Evolutionary conservation across 2,888 invertebrate species (phyloP).

Genomic region (Drepanosiphum platanoidis): DNA sequence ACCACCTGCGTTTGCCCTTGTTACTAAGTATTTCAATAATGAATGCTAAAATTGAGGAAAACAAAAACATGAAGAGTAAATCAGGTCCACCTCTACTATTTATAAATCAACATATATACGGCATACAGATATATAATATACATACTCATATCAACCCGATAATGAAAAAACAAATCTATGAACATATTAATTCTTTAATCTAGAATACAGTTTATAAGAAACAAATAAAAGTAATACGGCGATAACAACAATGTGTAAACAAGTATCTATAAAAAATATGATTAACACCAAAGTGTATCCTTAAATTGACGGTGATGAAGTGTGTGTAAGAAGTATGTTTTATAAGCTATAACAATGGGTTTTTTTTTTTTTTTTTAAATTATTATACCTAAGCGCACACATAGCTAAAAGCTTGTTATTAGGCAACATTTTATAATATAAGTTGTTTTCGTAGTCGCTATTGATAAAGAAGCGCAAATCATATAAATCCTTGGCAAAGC

Average conservation of each 20-base stretch:
- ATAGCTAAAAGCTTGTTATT: constrained; percentile 48
- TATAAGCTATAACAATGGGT: constrained; percentile 25
- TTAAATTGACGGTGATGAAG: not conserved
- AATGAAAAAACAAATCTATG: constrained; percentile 7
- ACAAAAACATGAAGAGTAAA: not conserved
- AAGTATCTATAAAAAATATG: not conserved
- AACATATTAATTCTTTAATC: constrained; percentile 11
- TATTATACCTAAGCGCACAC: constrained; percentile 19
- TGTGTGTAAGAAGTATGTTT: not conserved
- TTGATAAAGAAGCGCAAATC: constrained; percentile 45
- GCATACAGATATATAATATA: too few species aligned
- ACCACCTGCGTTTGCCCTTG: too few species aligned
- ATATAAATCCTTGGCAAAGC: constrained; percentile 45
- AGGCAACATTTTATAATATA: constrained; percentile 33
- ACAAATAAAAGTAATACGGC: not conserved
- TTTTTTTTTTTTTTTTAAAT: too few species aligned
- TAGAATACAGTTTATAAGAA: not conserved
- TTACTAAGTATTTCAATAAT: not conserved
- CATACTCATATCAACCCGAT: not conserved
- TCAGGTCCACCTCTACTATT: not conserved
- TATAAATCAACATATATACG: not conserved
- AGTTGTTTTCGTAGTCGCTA: constrained; percentile 6
- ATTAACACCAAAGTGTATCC: not conserved
- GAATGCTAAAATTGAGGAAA: not conserved
- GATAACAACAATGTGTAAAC: constrained; percentile 6